These are phyloP conservation scores for Polylopha cassiicola DNA, from an alignment of 2,888 invertebrate genomes.

Conservation along the genomic window DNA sequence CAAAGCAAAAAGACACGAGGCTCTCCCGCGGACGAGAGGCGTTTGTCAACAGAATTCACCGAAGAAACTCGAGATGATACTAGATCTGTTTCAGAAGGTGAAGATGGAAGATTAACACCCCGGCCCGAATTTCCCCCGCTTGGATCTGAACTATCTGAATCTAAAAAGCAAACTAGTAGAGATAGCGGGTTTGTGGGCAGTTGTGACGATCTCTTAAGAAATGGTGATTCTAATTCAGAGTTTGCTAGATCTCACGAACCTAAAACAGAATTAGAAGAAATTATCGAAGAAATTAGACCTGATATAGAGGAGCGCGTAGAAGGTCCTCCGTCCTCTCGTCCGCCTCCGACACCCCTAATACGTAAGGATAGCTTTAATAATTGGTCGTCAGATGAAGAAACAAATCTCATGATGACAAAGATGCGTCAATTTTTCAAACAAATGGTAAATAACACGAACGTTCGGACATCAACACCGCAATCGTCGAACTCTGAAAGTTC, in stretches of 20 bases:
- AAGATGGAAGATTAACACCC: constrained; percentile 82
- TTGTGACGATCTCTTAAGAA: constrained; percentile 89
- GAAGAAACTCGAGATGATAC: constrained; percentile 78
- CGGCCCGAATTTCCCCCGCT: constrained; percentile 80
- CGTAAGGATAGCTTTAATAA: constrained; percentile 95
- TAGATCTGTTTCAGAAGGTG: constrained; percentile 79
- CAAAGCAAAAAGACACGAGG: constrained; percentile 82
- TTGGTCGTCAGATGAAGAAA: constrained; percentile 96
- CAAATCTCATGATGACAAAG: constrained; percentile 96
- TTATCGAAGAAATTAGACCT: constrained; percentile 77
- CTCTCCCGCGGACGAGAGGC: constrained; percentile 79
- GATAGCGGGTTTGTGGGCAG: constrained; percentile 94
- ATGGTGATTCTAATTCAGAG: constrained; percentile 75
- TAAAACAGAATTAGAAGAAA: constrained; percentile 77
- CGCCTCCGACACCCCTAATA: constrained; percentile 78
- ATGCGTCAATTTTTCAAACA: constrained; percentile 95
- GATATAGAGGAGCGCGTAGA: constrained; percentile 71
- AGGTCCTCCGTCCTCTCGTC: constrained; percentile 71
- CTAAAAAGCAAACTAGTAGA: constrained; percentile 88
- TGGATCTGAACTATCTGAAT: constrained; percentile 77
- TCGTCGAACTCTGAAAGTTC: constrained; percentile 78
- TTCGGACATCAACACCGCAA: constrained; percentile 73
- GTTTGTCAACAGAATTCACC: constrained; percentile 79
- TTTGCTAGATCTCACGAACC: constrained; percentile 70
- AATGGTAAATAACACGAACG: constrained; percentile 84